Evolutionary conservation across 64 coral and sea anemone genomes (phyloP), one percentile per base, ranked within the genome.

Genomic region (Montipora sp.): DNA sequence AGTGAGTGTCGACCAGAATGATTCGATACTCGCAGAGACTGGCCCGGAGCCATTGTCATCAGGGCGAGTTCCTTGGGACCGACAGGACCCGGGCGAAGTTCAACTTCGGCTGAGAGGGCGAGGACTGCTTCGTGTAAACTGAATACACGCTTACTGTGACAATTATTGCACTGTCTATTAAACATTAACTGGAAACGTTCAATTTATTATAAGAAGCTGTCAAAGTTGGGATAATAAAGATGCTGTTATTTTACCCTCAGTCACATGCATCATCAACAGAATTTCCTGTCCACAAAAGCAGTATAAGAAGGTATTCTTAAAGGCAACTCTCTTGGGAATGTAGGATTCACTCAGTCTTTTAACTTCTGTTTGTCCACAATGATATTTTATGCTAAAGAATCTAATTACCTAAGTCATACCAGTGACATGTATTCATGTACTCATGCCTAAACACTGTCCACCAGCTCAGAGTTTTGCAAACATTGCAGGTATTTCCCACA

Each of bases 261-360:
- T 8, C 77, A 73, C 80, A 92, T 59, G 48, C 73, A 59, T 83
- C 89, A 76, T 76, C 80, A 75, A 20, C 75, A 68, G 66, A 80
- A 84, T 92, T 57, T 80, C 47, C 51, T 77, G 61, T 45, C 91
- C 83, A 87, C 91, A 93, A 57, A 74, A 93, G 74, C 91, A 93
- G 48, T 78, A 77, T 69, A 43, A 63, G 53, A 23, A 23, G 23
- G 59, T 15, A 66, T 86, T 47, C 67, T 77, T 77, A 16, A 68
- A 13, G 55, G 49, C 51, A 73, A 93, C 91, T 18, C 69, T 87
- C 48, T 79, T 93, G 2, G 91, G 83, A 22, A 87, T 87, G 47
- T 71, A 93, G 36, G 83, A 87, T 18, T 88, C 71, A 51, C 84
- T 74, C 23, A 7, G 23, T 23, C 0, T 23, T 23, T 23, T 23